Base-by-base conservation (phyloP, 2,797 vertebrate genomes). In the Babyrousa celebensis region DNA sequence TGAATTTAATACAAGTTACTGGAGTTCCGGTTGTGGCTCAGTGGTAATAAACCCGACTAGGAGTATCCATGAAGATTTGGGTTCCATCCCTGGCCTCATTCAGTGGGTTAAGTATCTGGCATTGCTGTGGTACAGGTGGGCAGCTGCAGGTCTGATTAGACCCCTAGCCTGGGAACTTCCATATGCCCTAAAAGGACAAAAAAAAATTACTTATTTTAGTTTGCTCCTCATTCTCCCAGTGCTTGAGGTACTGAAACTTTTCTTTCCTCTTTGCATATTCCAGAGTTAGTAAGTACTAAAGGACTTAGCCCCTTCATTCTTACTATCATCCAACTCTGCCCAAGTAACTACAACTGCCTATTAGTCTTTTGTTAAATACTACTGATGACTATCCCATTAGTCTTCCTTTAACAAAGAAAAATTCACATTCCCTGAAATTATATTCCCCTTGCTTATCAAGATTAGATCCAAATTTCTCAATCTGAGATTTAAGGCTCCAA, bases 361-460 rank as follows among this genome's bases (percentile, higher is more conserved):
- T n/a, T 65, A 84, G 29, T 52, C 16, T 87, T 65, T 52, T 58
- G n/a, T 96, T 80, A 91, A 92, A 87, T 56, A 88, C 54, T 32
- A 52, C 4, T 74, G 20, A 79, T 17, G 72, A 92, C 10, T 36
- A 9, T 58, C 18, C 40, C 54, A 85, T 10, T 87, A 56, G 40
- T 21, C 17, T 77, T 85, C 62, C 54, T 71, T 70, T 11, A 48
- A 91, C n/a, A n/a, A 65, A 43, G 18, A 77, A 77, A 72, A 60
- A 79, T 9, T 15, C 12, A 6, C 7, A 60, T 27, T 6, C 9
- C 29, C 20, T 56, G 32, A 96, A 80, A 91, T 83, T 3, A 40
- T 77, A 77, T 67, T 86, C 32, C 43, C 25, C 48, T 54, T 92
- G n/a, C 21, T 87, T 94, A 78, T 43, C 17, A 93, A 91, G 74